Base-by-base conservation (phyloP, 2,888 invertebrate species). In the Orthonychiurus folsomi region DNA sequence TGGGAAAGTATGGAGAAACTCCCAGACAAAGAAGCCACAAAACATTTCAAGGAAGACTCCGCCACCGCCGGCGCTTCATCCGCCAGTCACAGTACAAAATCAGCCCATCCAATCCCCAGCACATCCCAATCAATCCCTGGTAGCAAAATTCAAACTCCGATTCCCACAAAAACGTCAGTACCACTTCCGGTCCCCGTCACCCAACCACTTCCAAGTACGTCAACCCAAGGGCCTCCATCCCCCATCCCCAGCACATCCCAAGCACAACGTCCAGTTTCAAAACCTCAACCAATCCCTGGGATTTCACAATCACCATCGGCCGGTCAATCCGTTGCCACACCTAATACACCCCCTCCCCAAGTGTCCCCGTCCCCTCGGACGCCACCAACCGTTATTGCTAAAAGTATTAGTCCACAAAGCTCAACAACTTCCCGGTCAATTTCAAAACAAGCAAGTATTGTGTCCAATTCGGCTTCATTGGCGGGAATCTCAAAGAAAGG, bases 1-100 rank as follows among this genome's bases (percentile, higher is more conserved):
- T 72, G 72, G 72, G 72, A 72, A 61, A 72, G 68, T 52, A 67
- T 68, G 66, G 69, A 69, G 55, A 68, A 66, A 56, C 66, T 72
- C 63, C 68, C 67, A 23, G 66, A 66, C n/a, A 69, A 64, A 58
- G 59, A 61, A 48, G n/a, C 47, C 3, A 26, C 23, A 23, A 3
- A 62, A 57, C 61, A 50, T 59, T 58, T 53, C 59, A 48, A 24
- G 37, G 23, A 61, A 58, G 18, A 55, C 55, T 18, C 60, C 60
- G 1, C 50, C 60, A 3, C 56, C 56, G 21, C 60, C 50, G 9
- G 52, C 53, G 9, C 9, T 57, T 56, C 3, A 21, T 50, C 48
- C 53, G 9, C 28, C 23, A n/a, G 26, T 56, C 20, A 50, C n/a
- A n/a, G n/a, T 55, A 50, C 25, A 37, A 28, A 57, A 57, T 53